Evolutionary conservation across 2,888 invertebrate genomes (phyloP), one percentile per base, ranked within the genome.

Genomic region (Diachrysia chrysitis): DNA sequence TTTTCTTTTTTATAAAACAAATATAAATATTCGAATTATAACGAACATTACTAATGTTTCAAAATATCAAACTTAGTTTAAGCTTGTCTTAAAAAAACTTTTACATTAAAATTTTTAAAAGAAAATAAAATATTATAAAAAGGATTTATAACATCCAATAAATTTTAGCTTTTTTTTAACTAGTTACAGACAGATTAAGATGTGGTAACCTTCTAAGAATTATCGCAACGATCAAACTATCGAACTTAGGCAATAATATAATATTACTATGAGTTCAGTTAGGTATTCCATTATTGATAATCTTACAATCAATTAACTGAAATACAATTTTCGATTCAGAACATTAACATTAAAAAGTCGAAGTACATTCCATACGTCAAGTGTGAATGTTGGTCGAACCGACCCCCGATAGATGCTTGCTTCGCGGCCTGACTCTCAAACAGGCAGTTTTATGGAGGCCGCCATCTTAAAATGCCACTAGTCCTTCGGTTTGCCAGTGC

Each of bases 391-490:
- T 29, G 32, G 64, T 51, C 60, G 69, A 57, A 75, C 23, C 69
- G 17, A 58, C 58, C 25, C 62, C 62, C 66, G 58, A 71, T 79
- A 76, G 68, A 81, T 73, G 63, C 65, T 54, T 58, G 73, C 42
- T 62, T 56, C 90, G 91, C 90, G 89, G 62, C 65, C 86, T 83
- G 94, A 92, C 92, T 94, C 79, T 83, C 90, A 94, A 95, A 87
- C 87, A 92, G 89, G 87, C 84, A 85, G 85, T 90, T 91, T 91
- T 92, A 92, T 87, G 86, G 88, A 83, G 79, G 83, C 84, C 81
- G 83, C 82, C 89, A 90, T 92, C 91, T 92, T 92, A 83, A 93
- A 90, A 88, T 87, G 90, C 91, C 93, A 90, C 90, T 90, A 90
- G 87, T 85, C 84, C 86, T 85, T 90, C 92, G 90, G 89, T 90